Evolutionary conservation across 2,888 invertebrate genomes (phyloP).

Genomic region (Argyra leucocephala): DNA sequence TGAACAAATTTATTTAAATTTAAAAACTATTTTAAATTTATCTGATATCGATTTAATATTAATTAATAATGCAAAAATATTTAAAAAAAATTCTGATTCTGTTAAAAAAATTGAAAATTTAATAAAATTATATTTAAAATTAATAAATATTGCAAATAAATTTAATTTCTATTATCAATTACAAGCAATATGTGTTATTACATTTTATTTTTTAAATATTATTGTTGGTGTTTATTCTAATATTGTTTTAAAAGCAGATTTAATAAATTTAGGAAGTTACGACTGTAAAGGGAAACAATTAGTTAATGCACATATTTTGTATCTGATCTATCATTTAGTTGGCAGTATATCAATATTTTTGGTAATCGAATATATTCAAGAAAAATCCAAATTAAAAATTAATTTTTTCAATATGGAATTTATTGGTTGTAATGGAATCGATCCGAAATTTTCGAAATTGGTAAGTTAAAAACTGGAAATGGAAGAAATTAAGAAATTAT

Average conservation of each 20-base stretch:
- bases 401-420: neutral
- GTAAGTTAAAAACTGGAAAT: neutral
- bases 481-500: too few species aligned
- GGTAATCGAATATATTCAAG: neutral
- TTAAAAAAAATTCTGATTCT: too few species aligned
- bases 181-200: neutral
- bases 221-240: neutral
- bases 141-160: neutral
- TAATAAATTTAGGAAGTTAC: neutral
- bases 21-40: neutral
- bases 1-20: neutral
- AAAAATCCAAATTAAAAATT: neutral
- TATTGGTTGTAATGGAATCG: neutral
- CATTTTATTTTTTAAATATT: neutral
- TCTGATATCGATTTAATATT: too few species aligned
- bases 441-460: neutral
- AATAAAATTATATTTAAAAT: neutral
- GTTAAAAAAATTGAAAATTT: too few species aligned
- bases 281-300: neutral
- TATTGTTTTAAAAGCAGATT: neutral
- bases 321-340: neutral
- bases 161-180: neutral
- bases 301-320: neutral
- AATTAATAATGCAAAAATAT: too few species aligned
- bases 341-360: neutral